These are phyloP conservation scores for Glossophaga mutica DNA, from an alignment of 2,797 vertebrate species.

Conservation along the genomic window DNA sequence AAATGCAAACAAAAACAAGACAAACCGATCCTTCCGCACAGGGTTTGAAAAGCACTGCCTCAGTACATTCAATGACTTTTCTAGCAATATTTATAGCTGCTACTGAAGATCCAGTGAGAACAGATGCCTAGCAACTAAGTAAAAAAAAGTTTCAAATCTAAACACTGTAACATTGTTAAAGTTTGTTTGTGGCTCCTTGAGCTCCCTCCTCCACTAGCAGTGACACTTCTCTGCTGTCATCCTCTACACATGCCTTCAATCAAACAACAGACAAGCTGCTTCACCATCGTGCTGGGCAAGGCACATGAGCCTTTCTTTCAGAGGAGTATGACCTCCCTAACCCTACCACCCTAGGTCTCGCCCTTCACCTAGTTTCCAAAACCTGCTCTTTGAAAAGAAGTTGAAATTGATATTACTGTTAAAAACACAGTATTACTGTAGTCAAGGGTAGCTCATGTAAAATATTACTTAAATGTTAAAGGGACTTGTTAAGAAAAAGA, in stretches of 20 bases:
- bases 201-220: not conserved
- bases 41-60: not conserved
- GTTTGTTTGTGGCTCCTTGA: not conserved
- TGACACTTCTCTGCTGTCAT: not conserved
- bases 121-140: not conserved
- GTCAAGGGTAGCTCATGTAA: not conserved
- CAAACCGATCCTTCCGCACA: not conserved
- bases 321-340: no score
- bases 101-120: not conserved
- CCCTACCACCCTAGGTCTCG: not conserved
- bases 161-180: not conserved
- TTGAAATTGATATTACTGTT: not conserved
- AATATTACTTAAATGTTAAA: not conserved
- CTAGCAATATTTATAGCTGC: not conserved
- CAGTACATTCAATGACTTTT: not conserved
- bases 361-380: not conserved
- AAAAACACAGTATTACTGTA: not conserved
- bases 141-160: not conserved
- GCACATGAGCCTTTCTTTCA: rapidly evolving
- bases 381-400: not conserved
- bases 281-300: not conserved
- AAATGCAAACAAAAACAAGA: not conserved
- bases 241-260: not conserved
- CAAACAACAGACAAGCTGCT: not conserved
- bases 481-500: not conserved